A percentile compares a stretch with the other conserved stretches of the same genome.
Conservation (phyloP, 2,888 invertebrate genomes). For the Acronicta leporina region DNA sequence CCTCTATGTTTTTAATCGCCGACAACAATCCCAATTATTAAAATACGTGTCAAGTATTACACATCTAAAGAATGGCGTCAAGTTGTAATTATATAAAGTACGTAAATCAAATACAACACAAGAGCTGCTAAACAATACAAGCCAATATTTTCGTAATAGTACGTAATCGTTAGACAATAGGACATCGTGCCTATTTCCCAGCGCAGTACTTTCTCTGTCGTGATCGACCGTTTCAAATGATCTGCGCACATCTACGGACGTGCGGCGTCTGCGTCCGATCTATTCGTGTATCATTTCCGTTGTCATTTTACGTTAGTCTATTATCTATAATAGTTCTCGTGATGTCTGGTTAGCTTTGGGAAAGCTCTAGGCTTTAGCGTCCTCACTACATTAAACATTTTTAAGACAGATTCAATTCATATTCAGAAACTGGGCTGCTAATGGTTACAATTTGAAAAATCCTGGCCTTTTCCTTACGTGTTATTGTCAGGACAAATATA, state of each 20-base stretch:
- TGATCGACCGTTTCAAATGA: constrained; percentile 66
- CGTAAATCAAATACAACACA: neutral
- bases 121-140: constrained; percentile 28
- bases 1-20: too few relatives aligned
- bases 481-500: too few relatives aligned
- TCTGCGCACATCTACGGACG: constrained; percentile 37
- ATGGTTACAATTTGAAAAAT: too few relatives aligned
- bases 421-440: too few relatives aligned
- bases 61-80: too few relatives aligned
- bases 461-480: too few relatives aligned
- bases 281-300: constrained; percentile 45
- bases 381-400: too few relatives aligned
- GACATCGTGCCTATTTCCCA: constrained; percentile 56
- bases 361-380: constrained; percentile 1
- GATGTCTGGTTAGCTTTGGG: neutral
- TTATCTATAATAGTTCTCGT: neutral
- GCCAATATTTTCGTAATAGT: constrained; percentile 45
- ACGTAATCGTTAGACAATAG: constrained; percentile 49
- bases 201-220: constrained; percentile 69
- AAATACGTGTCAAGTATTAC: neutral
- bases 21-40: neutral
- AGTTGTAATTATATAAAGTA: neutral
- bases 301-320: constrained; percentile 37
- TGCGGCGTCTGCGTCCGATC: constrained; percentile 31
- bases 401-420: too few relatives aligned